A percentile compares a stretch with the other conserved stretches of the same genome.
These are phyloP conservation scores for Willisornis vidua DNA, from an alignment of 2,113 vertebrate genomes.

Conservation along the genomic window DNA sequence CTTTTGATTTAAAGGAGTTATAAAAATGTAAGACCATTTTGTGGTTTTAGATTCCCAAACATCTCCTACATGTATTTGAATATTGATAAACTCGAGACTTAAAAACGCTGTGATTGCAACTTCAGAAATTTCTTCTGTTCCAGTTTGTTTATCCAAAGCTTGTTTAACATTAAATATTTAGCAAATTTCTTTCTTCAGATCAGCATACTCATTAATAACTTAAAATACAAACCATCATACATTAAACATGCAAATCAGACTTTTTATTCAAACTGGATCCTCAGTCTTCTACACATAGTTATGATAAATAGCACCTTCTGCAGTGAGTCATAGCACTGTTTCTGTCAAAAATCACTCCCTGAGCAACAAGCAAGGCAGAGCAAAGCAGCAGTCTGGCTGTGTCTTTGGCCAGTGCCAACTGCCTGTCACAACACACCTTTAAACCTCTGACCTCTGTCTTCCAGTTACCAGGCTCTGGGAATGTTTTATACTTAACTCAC, in stretches of 20 bases:
- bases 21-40: background rate
- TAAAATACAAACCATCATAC: slow-evolving; percentile 57
- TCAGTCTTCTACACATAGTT: slow-evolving; percentile 3
- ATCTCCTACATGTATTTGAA: slow-evolving; percentile 15
- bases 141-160: slow-evolving; percentile 65
- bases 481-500: background rate
- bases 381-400: background rate
- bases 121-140: slow-evolving; percentile 60
- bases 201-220: slow-evolving; percentile 70
- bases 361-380: background rate
- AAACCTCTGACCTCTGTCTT: background rate
- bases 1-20: slow-evolving; percentile 17
- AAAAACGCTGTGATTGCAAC: slow-evolving; percentile 4
- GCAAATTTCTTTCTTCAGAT: slow-evolving; percentile 63
- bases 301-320: slow-evolving; percentile 37
- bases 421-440: background rate
- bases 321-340: slow-evolving; percentile 1
- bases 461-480: background rate
- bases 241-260: slow-evolving; percentile 57
- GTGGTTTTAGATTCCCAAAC: slow-evolving; percentile 24
- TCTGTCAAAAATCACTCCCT: background rate
- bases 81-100: slow-evolving; percentile 40
- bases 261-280: slow-evolving; percentile 49
- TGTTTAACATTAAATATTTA: slow-evolving; percentile 75
- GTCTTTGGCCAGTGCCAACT: background rate